Conservation (phyloP, 2,888 invertebrate genomes). For the Ernsta delagoae region DNA sequence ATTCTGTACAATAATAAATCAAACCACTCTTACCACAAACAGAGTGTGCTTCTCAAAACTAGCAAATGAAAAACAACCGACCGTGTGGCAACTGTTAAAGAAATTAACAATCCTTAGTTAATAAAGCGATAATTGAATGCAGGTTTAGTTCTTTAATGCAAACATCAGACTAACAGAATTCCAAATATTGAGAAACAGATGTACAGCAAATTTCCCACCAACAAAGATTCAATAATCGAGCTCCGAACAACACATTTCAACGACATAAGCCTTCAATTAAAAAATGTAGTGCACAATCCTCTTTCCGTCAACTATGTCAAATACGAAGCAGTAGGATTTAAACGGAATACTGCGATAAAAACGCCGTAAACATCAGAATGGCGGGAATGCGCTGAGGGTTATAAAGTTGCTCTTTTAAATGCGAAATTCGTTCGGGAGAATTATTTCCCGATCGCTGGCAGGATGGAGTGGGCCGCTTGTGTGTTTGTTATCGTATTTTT, state of each 20-base stretch:
- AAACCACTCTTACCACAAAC: no score
- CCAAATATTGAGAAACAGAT: no score
- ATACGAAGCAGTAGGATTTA: slow-evolving; percentile 44
- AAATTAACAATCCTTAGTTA: no score
- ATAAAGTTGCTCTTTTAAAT: slow-evolving; percentile 44
- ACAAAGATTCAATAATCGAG: neutral
- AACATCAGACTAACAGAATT: no score
- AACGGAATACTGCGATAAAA: slow-evolving; percentile 49
- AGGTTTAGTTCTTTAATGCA: no score
- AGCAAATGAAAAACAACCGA: no score
- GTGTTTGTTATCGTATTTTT: slow-evolving; percentile 36
- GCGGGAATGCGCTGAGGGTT: slow-evolving; percentile 45
- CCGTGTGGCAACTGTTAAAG: no score
- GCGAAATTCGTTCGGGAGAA: slow-evolving; percentile 40
- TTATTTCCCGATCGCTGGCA: slow-evolving; percentile 37
- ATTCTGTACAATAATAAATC: no score
- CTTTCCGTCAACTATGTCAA: slow-evolving; percentile 42
- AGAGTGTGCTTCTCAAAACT: no score
- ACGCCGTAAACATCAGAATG: slow-evolving; percentile 46
- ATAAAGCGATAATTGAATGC: no score
- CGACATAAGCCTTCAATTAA: neutral
- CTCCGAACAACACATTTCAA: neutral
- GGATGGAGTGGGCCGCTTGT: slow-evolving; percentile 27
- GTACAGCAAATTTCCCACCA: neutral
- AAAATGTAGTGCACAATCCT: slow-evolving; percentile 10